phyloP scores from a whole-genome alignment of 1,140 invertebrate genomes.

The Drosophila oshimai region DNA sequence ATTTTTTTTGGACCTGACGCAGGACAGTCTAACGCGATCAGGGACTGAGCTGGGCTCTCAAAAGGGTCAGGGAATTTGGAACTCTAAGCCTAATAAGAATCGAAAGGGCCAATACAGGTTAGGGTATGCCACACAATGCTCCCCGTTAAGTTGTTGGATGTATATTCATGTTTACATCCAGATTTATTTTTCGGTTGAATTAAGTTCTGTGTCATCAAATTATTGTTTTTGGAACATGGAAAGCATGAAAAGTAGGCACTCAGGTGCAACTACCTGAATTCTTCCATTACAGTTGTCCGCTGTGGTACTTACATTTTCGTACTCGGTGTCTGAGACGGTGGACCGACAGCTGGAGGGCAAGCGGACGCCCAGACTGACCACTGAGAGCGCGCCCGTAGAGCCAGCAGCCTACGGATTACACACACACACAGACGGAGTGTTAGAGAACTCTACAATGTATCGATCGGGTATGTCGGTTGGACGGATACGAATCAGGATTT shows the following conservation, averaged over 20 bases:
- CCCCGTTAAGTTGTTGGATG: too few relatives aligned
- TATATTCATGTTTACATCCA: too few relatives aligned
- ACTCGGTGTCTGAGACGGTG: slow-evolving; percentile 96
- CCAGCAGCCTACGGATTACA: slow-evolving; percentile 85
- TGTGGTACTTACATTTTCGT: slow-evolving; percentile 89
- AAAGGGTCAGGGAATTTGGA: not conserved
- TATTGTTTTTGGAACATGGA: too few relatives aligned
- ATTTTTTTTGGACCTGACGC: not conserved
- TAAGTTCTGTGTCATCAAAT: too few relatives aligned
- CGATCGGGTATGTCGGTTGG: not conserved
- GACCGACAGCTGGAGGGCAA: slow-evolving; percentile 89
- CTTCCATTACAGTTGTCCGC: too few relatives aligned
- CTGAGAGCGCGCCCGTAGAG: slow-evolving; percentile 83
- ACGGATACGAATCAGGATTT: not conserved
- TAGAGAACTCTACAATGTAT: slow-evolving; percentile 27
- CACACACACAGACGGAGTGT: slow-evolving; percentile 16
- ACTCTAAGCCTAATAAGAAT: not conserved
- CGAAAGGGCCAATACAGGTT: not conserved
- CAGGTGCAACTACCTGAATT: too few relatives aligned
- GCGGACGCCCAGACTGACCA: slow-evolving; percentile 74
- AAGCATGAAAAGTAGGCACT: too few relatives aligned
- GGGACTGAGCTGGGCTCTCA: not conserved
- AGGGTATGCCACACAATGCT: too few relatives aligned
- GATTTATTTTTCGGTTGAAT: too few relatives aligned
- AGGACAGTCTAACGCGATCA: not conserved